A percentile compares a stretch with the other conserved stretches of the same genome.
Conservation (phyloP, 2,888 invertebrate genomes). For the Eretmocerus hayati region DNA sequence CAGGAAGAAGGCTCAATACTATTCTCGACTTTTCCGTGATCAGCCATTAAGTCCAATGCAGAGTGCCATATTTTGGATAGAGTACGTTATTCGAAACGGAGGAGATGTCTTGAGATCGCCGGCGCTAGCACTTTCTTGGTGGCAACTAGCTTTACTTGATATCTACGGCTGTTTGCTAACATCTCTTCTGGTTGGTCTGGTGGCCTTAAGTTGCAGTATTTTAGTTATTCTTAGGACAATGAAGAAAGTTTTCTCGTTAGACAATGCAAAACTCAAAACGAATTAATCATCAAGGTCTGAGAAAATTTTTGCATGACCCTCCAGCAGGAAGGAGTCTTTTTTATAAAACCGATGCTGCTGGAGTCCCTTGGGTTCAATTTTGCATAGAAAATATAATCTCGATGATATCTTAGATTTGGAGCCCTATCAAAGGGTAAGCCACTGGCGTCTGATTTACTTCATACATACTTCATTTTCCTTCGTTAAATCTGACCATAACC, state of each 20-base stretch:
- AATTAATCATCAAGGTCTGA: no score
- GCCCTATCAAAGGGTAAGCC: no score
- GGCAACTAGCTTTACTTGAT: constrained; percentile 32
- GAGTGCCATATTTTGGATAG: constrained; percentile 33
- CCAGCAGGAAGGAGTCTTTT: no score
- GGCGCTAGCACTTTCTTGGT: constrained; percentile 29
- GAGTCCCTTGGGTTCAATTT: no score
- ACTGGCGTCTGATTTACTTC: no score
- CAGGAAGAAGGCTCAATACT: constrained; percentile 18
- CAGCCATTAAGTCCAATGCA: constrained; percentile 30
- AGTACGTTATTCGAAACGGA: constrained; percentile 35
- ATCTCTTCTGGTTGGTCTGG: background rate
- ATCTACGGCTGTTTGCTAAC: constrained; percentile 25
- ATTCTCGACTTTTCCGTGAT: constrained; percentile 29
- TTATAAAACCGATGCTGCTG: no score
- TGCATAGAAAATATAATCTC: no score
- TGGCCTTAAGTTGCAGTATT: background rate
- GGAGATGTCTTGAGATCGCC: constrained; percentile 29
- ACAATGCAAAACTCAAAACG: background rate
- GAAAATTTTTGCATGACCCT: no score
- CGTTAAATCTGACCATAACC: no score
- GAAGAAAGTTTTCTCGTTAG: background rate
- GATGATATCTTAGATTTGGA: no score
- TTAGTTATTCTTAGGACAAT: background rate
- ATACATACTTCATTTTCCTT: no score